Percentiles rank a stretch among this genome's conserved stretches.
These are phyloP conservation scores for Thaumatotibia leucotreta DNA, from an alignment of 1,140 invertebrate genomes.

Conservation along the genomic window DNA sequence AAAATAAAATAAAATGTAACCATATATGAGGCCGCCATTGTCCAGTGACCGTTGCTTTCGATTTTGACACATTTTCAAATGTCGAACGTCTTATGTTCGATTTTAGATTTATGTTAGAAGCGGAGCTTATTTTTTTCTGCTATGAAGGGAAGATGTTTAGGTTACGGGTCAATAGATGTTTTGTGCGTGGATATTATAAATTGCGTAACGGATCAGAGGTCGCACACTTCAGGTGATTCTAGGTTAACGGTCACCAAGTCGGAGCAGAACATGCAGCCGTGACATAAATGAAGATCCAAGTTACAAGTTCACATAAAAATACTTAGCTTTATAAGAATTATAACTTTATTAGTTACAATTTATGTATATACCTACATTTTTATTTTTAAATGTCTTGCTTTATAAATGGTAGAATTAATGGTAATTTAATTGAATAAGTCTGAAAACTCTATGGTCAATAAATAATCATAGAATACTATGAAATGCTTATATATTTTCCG, in stretches of 20 bases:
- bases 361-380: no score
- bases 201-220: constrained; percentile 56
- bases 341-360: no score
- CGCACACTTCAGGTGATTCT: constrained; percentile 48
- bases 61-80: constrained; percentile 67
- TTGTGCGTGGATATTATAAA: constrained; percentile 45
- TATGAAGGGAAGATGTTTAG: constrained; percentile 56
- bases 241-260: constrained; percentile 51
- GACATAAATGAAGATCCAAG: background rate
- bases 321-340: no score
- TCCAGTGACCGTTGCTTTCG: constrained; percentile 49
- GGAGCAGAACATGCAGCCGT: background rate
- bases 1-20: constrained; percentile 60
- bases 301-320: no score
- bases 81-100: constrained; percentile 58
- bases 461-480: no score
- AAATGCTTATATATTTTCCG: no score
- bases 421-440: no score
- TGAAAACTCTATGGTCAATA: no score
- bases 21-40: constrained; percentile 46
- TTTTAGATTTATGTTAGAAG: constrained; percentile 67
- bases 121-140: constrained; percentile 34
- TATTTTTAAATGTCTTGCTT: no score
- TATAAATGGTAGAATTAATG: no score
- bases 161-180: constrained; percentile 61